Evolutionary conservation across 2,888 invertebrate species (phyloP), one percentile per base, ranked within the genome.

Genomic region (Chalcosyrphus nemorum): DNA sequence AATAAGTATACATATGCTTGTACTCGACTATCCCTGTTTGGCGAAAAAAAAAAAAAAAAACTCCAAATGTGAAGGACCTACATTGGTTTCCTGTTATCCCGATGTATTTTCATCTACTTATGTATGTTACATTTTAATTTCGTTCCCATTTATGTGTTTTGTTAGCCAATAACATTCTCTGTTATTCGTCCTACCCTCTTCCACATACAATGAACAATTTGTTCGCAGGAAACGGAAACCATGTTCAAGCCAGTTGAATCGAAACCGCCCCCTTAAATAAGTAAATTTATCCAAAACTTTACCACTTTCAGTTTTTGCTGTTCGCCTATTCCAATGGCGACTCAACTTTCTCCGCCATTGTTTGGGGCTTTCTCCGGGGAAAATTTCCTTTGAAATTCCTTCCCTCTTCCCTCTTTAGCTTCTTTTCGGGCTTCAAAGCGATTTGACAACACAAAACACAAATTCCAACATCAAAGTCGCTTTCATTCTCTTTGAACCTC

Each of bases 271-370:
- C 4, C n/a, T n/a, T n/a, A n/a, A n/a, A n/a, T n/a, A n/a, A n/a
- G n/a, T n/a, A 38, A 38, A 38, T 13, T 13, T 38, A 4, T 5
- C 5, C 3, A 13, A n/a, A n/a, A 38, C 2, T 38, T 5, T 13
- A 38, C 38, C 13, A 47, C 72, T 2, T 24, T 13, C 43, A 74
- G 9, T 27, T 4, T 0, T 15, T 17, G 1, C 74, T 84, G 84
- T 1, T 65, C 4, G 59, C 84, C 84, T 75, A 59, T 65, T 75
- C 56, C 9, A 65, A 45, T 29, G 35, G 38, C 57, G 70, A 80
- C 84, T 80, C 80, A 65, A 80, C 75, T 84, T 84, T 84, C 74
- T 70, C 80, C 74, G 80, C 72, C 77, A 68, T 63, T 54, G 43
- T 17, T 70, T n/a, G n/a, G n/a, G 59, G 13, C 1, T 38, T 38